A percentile compares a stretch with the other conserved stretches of the same genome.
These are phyloP conservation scores for Iguana delicatissima DNA, from an alignment of 2,797 vertebrate genomes.

Conservation along the genomic window DNA sequence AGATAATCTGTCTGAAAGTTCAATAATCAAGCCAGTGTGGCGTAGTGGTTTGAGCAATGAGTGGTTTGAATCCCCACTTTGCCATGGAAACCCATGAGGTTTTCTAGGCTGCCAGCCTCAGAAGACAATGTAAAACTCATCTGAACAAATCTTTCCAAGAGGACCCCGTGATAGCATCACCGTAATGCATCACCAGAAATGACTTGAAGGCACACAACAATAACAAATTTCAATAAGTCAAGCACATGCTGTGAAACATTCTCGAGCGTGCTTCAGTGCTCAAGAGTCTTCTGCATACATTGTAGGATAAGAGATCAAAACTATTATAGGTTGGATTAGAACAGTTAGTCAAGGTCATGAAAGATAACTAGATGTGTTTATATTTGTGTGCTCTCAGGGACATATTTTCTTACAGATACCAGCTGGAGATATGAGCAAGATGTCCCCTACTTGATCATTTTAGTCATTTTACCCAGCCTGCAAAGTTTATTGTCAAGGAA, in stretches of 20 bases:
- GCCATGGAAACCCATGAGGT: too few relatives aligned
- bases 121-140: too few relatives aligned
- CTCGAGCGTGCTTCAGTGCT: background rate
- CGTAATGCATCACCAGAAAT: too few relatives aligned
- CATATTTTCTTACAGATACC: conserved; percentile 15
- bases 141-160: too few relatives aligned
- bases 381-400: conserved; percentile 3
- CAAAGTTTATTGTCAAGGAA: background rate
- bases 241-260: background rate
- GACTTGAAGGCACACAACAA: too few relatives aligned
- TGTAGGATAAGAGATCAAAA: conserved; percentile 19
- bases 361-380: background rate
- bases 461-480: background rate
- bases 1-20: background rate
- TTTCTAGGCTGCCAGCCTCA: too few relatives aligned
- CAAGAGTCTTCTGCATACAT: background rate
- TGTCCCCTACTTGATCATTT: fast-evolving
- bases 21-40: background rate
- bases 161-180: too few relatives aligned
- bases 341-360: conserved; percentile 13
- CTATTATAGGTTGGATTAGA: background rate
- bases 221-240: background rate
- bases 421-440: background rate
- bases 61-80: too few relatives aligned
- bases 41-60: too few relatives aligned